Conservation (phyloP, 1,140 invertebrate species). For the Nebria ingens region DNA sequence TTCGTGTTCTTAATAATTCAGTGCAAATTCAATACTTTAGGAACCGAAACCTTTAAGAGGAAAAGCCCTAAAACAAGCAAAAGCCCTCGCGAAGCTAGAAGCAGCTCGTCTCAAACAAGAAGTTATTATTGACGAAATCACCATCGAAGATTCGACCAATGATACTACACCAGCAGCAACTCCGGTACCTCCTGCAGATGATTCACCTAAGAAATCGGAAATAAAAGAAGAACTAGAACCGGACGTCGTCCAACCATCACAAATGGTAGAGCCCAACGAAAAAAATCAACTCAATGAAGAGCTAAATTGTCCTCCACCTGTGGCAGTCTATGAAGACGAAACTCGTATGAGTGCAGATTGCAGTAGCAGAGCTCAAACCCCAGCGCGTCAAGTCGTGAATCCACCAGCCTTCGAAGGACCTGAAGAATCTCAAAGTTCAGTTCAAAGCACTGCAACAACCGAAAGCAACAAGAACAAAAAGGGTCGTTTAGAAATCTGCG, state of each 20-base stretch:
- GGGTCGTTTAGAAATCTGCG: slow-evolving; percentile 62
- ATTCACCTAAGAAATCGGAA: neutral
- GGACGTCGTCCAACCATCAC: neutral
- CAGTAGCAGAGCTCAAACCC: slow-evolving; percentile 43
- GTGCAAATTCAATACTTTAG: neutral
- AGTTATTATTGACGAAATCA: slow-evolving; percentile 1
- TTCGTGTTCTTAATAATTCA: neutral
- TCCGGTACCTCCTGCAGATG: neutral
- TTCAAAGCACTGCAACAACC: slow-evolving; percentile 56
- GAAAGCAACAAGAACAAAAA: slow-evolving; percentile 55
- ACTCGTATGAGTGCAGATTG: slow-evolving; percentile 73
- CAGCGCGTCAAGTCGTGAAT: slow-evolving; percentile 32
- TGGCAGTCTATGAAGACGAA: slow-evolving; percentile 56
- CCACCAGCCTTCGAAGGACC: slow-evolving; percentile 48
- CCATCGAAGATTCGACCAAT: slow-evolving; percentile 2
- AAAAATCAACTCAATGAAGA: neutral
- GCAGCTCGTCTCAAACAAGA: neutral
- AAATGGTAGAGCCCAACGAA: neutral
- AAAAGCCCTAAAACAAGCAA: neutral
- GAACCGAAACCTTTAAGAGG: neutral
- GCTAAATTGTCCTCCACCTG: neutral
- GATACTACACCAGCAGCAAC: neutral
- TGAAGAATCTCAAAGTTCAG: slow-evolving; percentile 69
- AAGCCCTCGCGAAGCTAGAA: neutral
- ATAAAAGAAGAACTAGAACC: neutral